Evolutionary conservation across 2,797 vertebrate genomes (phyloP).

Genomic region (Ctenosaura bakeri): DNA sequence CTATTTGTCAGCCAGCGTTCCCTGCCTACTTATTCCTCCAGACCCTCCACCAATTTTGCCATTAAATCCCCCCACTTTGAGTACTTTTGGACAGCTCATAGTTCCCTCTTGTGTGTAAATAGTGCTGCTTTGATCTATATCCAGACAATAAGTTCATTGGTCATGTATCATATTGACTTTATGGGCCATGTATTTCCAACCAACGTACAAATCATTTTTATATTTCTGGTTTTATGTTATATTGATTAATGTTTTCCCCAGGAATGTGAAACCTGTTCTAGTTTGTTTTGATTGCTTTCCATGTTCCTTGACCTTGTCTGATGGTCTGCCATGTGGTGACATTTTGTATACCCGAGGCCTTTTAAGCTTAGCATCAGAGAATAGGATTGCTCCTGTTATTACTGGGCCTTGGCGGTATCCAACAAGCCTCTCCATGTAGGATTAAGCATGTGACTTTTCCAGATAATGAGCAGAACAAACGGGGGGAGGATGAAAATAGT

Average conservation of each 20-base stretch:
- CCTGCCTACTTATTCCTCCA: neutral
- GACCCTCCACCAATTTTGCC: neutral
- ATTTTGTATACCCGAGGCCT: neutral
- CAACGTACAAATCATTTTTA: neutral
- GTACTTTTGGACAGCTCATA: neutral
- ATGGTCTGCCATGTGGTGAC: neutral
- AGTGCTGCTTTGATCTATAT: neutral
- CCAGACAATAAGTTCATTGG: neutral
- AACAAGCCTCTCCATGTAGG: neutral
- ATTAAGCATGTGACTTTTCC: neutral
- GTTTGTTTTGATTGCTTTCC: neutral
- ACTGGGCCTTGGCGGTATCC: neutral
- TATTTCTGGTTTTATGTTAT: neutral
- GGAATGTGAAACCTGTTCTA: neutral
- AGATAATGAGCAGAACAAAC: neutral
- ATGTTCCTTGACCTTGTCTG: conserved; percentile 2
- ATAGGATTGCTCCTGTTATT: neutral
- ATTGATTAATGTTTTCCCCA: neutral
- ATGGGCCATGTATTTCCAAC: neutral
- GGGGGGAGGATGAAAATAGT: neutral
- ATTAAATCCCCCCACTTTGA: neutral
- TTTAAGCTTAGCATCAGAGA: neutral
- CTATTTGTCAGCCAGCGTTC: neutral
- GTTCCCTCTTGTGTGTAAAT: neutral
- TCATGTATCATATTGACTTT: neutral